Evolutionary conservation across 2,888 invertebrate species (phyloP).

Genomic region (Heteropelma amictum): DNA sequence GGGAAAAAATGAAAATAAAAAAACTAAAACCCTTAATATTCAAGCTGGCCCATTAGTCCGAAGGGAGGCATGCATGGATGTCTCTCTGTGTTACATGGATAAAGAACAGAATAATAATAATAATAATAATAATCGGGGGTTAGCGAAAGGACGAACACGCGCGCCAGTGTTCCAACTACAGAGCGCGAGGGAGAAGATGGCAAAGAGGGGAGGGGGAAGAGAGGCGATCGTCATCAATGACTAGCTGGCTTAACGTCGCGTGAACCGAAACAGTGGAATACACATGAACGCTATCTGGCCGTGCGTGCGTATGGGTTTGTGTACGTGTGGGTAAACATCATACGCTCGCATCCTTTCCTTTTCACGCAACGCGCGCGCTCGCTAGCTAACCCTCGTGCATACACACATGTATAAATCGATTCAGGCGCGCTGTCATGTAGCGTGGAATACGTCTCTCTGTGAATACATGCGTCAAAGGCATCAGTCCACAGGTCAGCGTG

Average conservation of each 20-base stretch:
- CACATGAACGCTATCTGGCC: slow-evolving; percentile 11
- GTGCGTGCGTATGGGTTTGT: too few species aligned
- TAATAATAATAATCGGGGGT: slow-evolving; percentile 2
- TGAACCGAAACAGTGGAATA: neutral
- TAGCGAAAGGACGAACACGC: slow-evolving; percentile 45
- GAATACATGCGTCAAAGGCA: slow-evolving; percentile 61
- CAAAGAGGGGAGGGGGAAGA: neutral
- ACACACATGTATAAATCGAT: neutral
- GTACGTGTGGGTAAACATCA: too few species aligned
- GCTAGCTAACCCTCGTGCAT: slow-evolving; percentile 14
- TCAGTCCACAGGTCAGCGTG: slow-evolving; percentile 64
- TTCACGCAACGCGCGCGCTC: too few species aligned
- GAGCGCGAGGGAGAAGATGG: neutral
- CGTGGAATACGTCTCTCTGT: slow-evolving; percentile 48
- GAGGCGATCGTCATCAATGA: slow-evolving; percentile 35
- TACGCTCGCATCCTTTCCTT: neutral
- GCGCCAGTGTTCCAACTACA: slow-evolving; percentile 14
- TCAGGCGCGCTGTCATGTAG: neutral
- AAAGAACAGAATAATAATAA: neutral
- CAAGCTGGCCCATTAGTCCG: too few species aligned
- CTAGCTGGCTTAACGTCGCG: slow-evolving; percentile 10
- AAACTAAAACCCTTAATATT: too few species aligned
- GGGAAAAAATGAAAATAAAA: too few species aligned
- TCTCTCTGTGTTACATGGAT: too few species aligned
- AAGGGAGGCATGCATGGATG: too few species aligned